Evolutionary conservation across 2,113 vertebrate genomes (phyloP).

Genomic region (Aphelocoma coerulescens): DNA sequence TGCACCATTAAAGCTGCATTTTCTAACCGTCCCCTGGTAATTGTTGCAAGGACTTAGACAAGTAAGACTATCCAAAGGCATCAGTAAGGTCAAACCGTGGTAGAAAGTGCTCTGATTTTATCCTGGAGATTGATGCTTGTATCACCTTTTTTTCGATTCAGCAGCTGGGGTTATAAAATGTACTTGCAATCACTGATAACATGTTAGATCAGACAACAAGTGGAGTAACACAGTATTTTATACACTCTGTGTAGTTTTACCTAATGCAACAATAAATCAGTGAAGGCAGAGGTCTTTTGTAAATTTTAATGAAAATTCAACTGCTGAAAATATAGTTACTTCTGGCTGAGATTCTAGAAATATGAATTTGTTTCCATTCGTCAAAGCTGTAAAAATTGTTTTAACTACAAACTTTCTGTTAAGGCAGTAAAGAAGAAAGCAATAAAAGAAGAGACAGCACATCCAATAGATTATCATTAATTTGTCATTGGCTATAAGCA

Average conservation of each 20-base stretch:
- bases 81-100: constrained; percentile 75
- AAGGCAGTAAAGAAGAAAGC: neutral
- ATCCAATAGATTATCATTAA: neutral
- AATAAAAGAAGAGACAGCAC: neutral
- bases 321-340: neutral
- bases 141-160: constrained; percentile 78
- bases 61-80: constrained; percentile 77
- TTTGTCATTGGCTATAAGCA: neutral
- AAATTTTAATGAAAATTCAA: constrained; percentile 52
- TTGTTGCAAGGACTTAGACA: constrained; percentile 71
- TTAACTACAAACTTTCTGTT: neutral
- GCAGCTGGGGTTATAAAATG: constrained; percentile 76
- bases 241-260: constrained; percentile 59
- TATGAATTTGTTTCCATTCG: neutral
- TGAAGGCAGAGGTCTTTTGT: constrained; percentile 32
- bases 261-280: constrained; percentile 72
- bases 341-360: neutral
- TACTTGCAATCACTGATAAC: constrained; percentile 72
- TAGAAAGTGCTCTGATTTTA: constrained; percentile 77
- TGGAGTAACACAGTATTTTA: constrained; percentile 65
- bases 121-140: constrained; percentile 80
- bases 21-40: constrained; percentile 68
- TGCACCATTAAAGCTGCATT: constrained; percentile 61
- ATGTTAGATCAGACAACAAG: constrained; percentile 57
- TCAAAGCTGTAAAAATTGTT: neutral